Evolutionary conservation across 2,113 vertebrate genomes (phyloP).

Genomic region (Dromiciops gliroides): DNA sequence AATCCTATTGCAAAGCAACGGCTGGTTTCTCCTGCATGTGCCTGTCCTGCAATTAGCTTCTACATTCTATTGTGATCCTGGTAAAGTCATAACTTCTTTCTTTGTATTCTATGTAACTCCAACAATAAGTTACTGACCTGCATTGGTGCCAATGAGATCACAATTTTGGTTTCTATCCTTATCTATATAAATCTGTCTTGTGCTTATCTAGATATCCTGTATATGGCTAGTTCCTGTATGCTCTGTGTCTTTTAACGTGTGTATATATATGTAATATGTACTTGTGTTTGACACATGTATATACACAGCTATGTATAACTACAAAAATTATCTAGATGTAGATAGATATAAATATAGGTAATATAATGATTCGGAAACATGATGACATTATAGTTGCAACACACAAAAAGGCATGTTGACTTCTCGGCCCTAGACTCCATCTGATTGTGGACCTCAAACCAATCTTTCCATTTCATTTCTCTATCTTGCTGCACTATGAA

Average conservation of each 20-base stretch:
- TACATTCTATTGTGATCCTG: neutral
- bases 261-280: neutral
- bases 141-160: neutral
- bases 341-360: slow-evolving; percentile 81
- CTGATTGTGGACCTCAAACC: neutral
- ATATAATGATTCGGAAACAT: slow-evolving; percentile 95
- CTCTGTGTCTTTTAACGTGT: neutral
- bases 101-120: neutral
- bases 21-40: neutral
- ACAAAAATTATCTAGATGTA: neutral
- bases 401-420: slow-evolving; percentile 94
- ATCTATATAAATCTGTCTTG: neutral
- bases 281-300: neutral
- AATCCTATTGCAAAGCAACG: neutral
- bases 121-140: neutral
- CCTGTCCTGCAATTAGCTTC: too few relatives aligned
- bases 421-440: fast-evolving
- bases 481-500: neutral
- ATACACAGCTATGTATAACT: neutral
- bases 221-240: neutral
- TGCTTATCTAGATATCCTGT: neutral
- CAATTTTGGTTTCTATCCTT: neutral
- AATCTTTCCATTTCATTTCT: neutral
- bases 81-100: too few relatives aligned
- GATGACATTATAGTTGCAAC: slow-evolving; percentile 94